A percentile compares a stretch with the other conserved stretches of the same genome.
Evolutionary conservation across 2,888 invertebrate species (phyloP).

Genomic region (Drosophila conformis): DNA sequence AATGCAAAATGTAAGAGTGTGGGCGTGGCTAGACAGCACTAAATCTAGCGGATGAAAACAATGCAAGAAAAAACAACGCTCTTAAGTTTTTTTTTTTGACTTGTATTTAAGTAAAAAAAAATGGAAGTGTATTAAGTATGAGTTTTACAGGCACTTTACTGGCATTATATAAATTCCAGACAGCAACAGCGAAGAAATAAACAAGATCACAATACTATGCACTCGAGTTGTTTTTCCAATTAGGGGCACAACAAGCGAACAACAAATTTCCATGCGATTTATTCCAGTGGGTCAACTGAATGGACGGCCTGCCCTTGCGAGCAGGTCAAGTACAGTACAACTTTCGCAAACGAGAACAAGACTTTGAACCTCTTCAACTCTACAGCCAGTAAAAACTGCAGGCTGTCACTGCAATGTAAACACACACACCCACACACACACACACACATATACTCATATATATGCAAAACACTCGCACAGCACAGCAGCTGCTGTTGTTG

Average conservation of each 20-base stretch:
- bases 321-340: conserved; percentile 45
- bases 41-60: background rate
- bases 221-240: background rate
- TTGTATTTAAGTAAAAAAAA: background rate
- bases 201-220: background rate
- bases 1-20: conserved; percentile 11
- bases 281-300: conserved; percentile 32
- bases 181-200: background rate
- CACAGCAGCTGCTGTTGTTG: conserved; percentile 36
- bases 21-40: conserved; percentile 36
- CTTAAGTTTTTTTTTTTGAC: background rate
- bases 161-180: background rate
- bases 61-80: background rate
- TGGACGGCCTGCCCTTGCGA: conserved; percentile 16
- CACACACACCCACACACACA: conserved; percentile 17
- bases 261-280: conserved; percentile 1
- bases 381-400: conserved; percentile 53
- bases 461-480: conserved; percentile 17
- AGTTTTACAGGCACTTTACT: background rate
- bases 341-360: conserved; percentile 65
- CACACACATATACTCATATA: conserved; percentile 3
- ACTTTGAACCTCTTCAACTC: conserved; percentile 59
- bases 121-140: background rate
- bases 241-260: background rate
- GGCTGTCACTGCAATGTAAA: conserved; percentile 46